Conservation (phyloP, 1,140 invertebrate genomes). For the Drosophila teissieri region DNA sequence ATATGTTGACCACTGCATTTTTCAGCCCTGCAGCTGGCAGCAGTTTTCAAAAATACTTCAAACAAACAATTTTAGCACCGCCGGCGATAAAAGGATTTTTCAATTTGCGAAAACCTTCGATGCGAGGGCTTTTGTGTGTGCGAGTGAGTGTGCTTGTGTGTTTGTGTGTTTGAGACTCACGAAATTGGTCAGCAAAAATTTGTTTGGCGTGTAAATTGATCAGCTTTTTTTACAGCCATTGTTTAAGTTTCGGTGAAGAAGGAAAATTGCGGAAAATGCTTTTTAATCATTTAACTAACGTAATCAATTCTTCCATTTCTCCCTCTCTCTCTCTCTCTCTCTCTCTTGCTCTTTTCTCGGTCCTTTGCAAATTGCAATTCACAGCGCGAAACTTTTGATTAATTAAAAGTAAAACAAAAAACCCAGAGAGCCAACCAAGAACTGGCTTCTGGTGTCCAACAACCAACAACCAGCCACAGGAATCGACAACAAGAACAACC, state of each 20-base stretch:
- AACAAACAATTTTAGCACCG: conserved; percentile 30
- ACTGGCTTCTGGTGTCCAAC: conserved; percentile 15
- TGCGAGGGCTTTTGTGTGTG: conserved; percentile 6
- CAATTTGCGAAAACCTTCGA: conserved; percentile 38
- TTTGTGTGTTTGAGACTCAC: conserved; percentile 18
- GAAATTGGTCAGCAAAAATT: conserved; percentile 57
- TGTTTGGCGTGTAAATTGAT: conserved; percentile 25
- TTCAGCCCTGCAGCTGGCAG: conserved; percentile 3
- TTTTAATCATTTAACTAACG: conserved; percentile 69
- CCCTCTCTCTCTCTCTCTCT: conserved; percentile 15
- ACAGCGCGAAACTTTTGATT: conserved; percentile 72
- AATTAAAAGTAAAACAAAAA: conserved; percentile 70
- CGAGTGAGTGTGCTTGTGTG: neutral
- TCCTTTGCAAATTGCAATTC: conserved; percentile 57
- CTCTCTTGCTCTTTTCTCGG: neutral
- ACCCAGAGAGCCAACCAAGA: conserved; percentile 25
- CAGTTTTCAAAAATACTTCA: conserved; percentile 23
- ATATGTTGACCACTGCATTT: neutral
- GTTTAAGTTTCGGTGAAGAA: conserved; percentile 11
- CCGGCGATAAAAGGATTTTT: conserved; percentile 39
- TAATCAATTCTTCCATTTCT: conserved; percentile 66
- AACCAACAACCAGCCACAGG: neutral
- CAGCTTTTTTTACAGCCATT: conserved; percentile 30
- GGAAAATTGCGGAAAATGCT: conserved; percentile 30
- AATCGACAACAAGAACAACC: conserved; percentile 23